phyloP scores from a whole-genome alignment of 2,797 vertebrate genomes.

The Macrochelys suwanniensis region DNA sequence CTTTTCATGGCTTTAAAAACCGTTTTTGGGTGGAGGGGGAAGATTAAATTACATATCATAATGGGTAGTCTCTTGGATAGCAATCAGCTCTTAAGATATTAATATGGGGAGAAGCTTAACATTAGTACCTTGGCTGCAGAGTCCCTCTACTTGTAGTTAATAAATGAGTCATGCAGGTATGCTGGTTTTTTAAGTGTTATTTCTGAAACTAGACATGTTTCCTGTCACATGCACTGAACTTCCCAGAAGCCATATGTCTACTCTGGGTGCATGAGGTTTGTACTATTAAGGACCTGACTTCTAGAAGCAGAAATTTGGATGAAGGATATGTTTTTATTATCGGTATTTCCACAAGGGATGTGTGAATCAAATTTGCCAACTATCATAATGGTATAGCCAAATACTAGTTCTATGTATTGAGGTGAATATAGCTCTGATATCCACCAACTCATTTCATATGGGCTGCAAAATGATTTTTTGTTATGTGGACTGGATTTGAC shows the following conservation, averaged over 20 bases:
- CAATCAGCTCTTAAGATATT: neutral
- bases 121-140: neutral
- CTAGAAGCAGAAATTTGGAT: neutral
- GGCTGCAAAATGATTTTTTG: neutral
- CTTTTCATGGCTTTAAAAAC: neutral
- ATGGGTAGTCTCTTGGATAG: conserved; percentile 3
- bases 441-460: neutral
- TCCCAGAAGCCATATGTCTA: conserved; percentile 6
- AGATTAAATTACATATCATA: neutral
- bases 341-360: conserved; percentile 4
- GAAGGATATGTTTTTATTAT: conserved; percentile 37
- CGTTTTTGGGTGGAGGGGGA: neutral
- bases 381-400: neutral
- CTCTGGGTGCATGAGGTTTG: neutral
- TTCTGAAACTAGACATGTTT: conserved; percentile 13
- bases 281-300: conserved; percentile 25
- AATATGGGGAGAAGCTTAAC: conserved; percentile 1
- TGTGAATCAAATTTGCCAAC: neutral
- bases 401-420: neutral
- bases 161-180: neutral
- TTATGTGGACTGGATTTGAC: neutral
- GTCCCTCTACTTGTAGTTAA: neutral
- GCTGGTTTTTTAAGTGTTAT: neutral
- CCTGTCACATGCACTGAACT: neutral
- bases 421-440: neutral